A percentile compares a stretch with the other conserved stretches of the same genome.
phyloP scores from a whole-genome alignment of 2,888 invertebrate species.

The Cheilosia soror region DNA sequence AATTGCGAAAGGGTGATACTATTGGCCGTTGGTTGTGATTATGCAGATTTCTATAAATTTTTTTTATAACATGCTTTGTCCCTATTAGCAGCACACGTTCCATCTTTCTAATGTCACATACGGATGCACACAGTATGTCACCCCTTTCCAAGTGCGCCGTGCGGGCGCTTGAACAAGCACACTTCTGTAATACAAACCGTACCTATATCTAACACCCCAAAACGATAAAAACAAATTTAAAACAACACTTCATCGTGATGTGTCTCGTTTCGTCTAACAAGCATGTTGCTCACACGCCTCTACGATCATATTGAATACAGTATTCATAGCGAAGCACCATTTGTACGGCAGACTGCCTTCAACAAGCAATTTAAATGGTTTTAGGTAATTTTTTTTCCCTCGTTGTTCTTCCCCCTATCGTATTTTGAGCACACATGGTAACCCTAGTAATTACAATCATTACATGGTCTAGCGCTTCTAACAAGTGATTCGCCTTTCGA shows the following conservation, averaged over 20 bases:
- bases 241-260: conserved; percentile 48
- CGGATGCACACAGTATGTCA: conserved; percentile 18
- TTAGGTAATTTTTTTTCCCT: conserved; percentile 38
- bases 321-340: conserved; percentile 12
- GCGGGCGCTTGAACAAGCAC: conserved; percentile 31
- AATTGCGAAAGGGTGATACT: conserved; percentile 6
- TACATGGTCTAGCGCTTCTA: conserved; percentile 82
- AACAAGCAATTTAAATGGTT: conserved; percentile 63
- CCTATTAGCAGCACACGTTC: not conserved
- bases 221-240: conserved; percentile 23
- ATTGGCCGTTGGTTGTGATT: not conserved
- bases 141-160: not conserved
- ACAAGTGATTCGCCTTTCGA: conserved; percentile 64
- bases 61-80: not conserved
- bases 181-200: conserved; percentile 56
- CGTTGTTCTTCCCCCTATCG: conserved; percentile 9
- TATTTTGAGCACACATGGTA: conserved; percentile 55
- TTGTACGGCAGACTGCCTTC: conserved; percentile 57
- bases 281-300: conserved; percentile 71
- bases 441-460: conserved; percentile 82
- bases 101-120: not conserved
- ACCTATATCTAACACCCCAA: conserved; percentile 68
- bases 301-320: conserved; percentile 52
- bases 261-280: conserved; percentile 49
- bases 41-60: not conserved